Base-by-base conservation (phyloP, 2,113 vertebrate species). In the Oenanthe melanoleuca region DNA sequence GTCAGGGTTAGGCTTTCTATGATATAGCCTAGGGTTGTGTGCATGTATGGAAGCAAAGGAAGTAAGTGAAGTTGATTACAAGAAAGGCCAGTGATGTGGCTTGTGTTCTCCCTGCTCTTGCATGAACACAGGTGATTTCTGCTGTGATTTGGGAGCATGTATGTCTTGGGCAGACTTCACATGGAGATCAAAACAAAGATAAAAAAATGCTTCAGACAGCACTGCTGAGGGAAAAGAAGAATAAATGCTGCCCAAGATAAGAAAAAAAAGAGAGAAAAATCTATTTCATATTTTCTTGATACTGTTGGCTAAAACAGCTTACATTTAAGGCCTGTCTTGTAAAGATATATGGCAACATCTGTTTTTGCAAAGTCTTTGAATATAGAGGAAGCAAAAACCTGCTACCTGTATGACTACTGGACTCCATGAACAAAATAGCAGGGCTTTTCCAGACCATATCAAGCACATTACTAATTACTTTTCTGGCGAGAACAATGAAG, bases 241-340 rank as follows among this genome's bases (percentile, higher is more conserved):
- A 66, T 33, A 91, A 80, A 72, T 72, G 17, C 40, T 71, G 22
- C n/a, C 37, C 11, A 49, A 91, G 44, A 21, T 57, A 82, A 75
- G 49, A 78, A 72, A 71, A 82, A 14, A 38, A 75, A 82, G 12
- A 23, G 12, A 87, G 40, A 74, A 94, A 78, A 87, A 85, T 34
- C 3, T 66, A 72, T 72, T 92, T 85, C 25, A 16, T 72, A 31
- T 72, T 69, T 42, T 80, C 61, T 88, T 72, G 74, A 7, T 10
- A 81, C 45, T 69, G 28, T 50, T 93, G 50, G 53, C 37, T 82
- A 57, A 73, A 92, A 17, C 25, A 92, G 16, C 45, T 86, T 89
- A 65, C 18, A 69, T 89, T 91, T 96, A 89, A 94, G 57, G 22
- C 15, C 20, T 61, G 18, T 14, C 71, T 96, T 89, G 66, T 82